Evolutionary conservation across 1,140 invertebrate species (phyloP).

Genomic region (Penaeus vannamei): DNA sequence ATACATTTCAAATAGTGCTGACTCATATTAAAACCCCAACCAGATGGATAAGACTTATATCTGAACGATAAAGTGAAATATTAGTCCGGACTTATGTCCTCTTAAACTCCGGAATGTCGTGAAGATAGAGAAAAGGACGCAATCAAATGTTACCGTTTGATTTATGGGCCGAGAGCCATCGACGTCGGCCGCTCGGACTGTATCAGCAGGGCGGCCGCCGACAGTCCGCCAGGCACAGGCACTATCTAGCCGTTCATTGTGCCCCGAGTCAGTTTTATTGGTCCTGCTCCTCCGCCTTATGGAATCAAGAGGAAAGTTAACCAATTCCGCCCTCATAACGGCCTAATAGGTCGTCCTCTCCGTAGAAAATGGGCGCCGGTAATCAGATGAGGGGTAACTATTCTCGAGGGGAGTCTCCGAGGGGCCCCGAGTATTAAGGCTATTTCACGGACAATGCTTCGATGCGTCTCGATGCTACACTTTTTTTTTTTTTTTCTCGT

Average conservation of each 20-base stretch:
- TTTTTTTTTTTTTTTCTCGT: neutral
- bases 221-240: neutral
- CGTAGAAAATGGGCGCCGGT: constrained; percentile 34
- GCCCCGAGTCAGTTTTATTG: neutral
- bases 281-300: neutral
- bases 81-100: constrained; percentile 20
- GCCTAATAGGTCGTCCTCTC: neutral
- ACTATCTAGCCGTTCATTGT: neutral
- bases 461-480: neutral
- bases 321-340: constrained; percentile 31
- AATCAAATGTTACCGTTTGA: constrained; percentile 13
- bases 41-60: constrained; percentile 8
- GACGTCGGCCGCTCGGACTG: too few relatives aligned
- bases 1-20: too few relatives aligned
- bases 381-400: constrained; percentile 35
- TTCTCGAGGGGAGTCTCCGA: too few relatives aligned
- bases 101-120: neutral
- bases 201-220: too few relatives aligned
- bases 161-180: neutral
- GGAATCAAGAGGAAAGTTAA: constrained; percentile 34
- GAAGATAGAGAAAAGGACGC: neutral
- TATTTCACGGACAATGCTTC: neutral
- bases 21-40: neutral
- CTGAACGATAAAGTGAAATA: constrained; percentile 2
- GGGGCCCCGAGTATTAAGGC: too few relatives aligned